Conservation (phyloP, 2,113 vertebrate genomes). For the Dasyurus viverrinus region DNA sequence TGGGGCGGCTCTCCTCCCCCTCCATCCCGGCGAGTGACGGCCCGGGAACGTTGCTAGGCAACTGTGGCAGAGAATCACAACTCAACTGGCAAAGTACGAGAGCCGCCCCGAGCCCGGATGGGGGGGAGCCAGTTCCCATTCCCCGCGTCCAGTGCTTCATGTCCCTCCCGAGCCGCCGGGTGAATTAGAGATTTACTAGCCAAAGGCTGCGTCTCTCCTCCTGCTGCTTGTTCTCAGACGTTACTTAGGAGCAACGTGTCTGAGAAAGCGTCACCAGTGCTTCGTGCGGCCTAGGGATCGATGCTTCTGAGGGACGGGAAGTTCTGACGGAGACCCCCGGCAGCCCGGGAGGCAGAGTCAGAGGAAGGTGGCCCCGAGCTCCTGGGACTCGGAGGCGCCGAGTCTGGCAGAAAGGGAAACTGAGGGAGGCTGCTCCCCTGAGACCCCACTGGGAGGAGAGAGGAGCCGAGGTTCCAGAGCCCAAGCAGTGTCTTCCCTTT, state of each 20-base stretch:
- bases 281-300: background rate
- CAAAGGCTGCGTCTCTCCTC: background rate
- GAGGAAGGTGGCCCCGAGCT: background rate
- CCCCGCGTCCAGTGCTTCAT: slow-evolving; percentile 46
- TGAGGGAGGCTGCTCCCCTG: background rate
- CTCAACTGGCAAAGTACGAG: slow-evolving; percentile 78
- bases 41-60: slow-evolving; percentile 88
- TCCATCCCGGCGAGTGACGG: slow-evolving; percentile 70
- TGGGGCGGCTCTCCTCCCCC: slow-evolving; percentile 35
- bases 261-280: background rate
- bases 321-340: background rate
- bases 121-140: background rate
- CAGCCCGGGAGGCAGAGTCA: background rate
- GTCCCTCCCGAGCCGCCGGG: slow-evolving; percentile 11
- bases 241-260: background rate
- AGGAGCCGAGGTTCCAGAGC: background rate
- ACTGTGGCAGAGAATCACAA: slow-evolving; percentile 88
- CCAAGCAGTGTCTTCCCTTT: background rate
- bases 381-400: background rate
- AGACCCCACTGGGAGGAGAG: background rate
- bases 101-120: background rate
- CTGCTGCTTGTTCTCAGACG: background rate
- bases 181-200: slow-evolving; percentile 11
- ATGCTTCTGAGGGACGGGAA: background rate
- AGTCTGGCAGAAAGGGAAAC: background rate